phyloP scores from a whole-genome alignment of 1,140 invertebrate genomes.

The Leptestheria dahalacensis region DNA sequence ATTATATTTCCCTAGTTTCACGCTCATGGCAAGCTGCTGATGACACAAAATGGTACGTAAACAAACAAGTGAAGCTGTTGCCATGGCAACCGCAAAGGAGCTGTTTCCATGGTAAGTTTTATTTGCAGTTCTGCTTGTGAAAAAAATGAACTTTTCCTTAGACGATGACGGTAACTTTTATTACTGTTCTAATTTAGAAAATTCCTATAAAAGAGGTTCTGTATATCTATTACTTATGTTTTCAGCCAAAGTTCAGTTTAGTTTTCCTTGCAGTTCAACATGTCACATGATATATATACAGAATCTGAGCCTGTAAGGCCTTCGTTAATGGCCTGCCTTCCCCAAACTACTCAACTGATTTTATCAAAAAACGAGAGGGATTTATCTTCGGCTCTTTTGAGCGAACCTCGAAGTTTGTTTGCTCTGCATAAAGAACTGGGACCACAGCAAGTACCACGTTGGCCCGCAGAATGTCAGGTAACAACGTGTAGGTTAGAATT shows the following conservation, averaged over 20 bases:
- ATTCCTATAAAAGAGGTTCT: too few species aligned
- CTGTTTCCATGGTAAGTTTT: background rate
- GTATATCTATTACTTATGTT: too few species aligned
- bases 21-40: too few species aligned
- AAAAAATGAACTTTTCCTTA: background rate
- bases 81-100: background rate
- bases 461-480: slow-evolving; percentile 79
- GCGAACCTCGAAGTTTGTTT: slow-evolving; percentile 48
- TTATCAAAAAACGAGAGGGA: slow-evolving; percentile 4
- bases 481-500: too few species aligned
- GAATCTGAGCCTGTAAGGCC: background rate
- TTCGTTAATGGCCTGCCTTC: background rate
- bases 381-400: slow-evolving; percentile 38
- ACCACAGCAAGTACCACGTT: slow-evolving; percentile 56
- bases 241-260: background rate
- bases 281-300: background rate
- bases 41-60: too few species aligned
- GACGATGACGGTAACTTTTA: background rate
- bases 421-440: slow-evolving; percentile 45
- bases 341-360: slow-evolving; percentile 6
- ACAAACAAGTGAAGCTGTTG: background rate
- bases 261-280: background rate
- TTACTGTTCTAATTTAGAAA: too few species aligned
- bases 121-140: background rate
- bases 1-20: too few species aligned